Conservation (phyloP, 1,140 invertebrate genomes). For the Teleopsis dalmanni region DNA sequence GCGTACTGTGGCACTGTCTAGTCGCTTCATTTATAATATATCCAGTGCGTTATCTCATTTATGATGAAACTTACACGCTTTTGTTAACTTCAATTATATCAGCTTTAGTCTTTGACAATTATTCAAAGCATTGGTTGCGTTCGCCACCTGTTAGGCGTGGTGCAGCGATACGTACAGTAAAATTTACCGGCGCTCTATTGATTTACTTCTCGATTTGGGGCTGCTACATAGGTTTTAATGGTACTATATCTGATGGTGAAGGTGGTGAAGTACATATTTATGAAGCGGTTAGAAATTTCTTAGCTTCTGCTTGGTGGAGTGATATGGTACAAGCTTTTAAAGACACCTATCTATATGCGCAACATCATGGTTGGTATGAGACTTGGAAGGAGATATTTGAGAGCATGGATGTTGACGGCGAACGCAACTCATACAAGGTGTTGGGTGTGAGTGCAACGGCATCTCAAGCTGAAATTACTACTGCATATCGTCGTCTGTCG, state of each 20-base stretch:
- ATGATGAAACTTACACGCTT: constrained; percentile 61
- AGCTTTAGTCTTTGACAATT: constrained; percentile 61
- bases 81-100: constrained; percentile 56
- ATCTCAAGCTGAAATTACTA: constrained; percentile 77
- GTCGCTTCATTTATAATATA: constrained; percentile 60
- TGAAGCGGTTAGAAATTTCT: constrained; percentile 82
- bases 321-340: constrained; percentile 65
- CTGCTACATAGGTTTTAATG: constrained; percentile 84
- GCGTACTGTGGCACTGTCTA: constrained; percentile 59
- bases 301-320: constrained; percentile 75
- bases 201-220: constrained; percentile 68
- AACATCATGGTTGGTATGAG: constrained; percentile 73
- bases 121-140: constrained; percentile 69
- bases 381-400: constrained; percentile 82
- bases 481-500: constrained; percentile 70
- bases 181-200: constrained; percentile 53
- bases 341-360: constrained; percentile 67
- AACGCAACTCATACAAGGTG: constrained; percentile 83
- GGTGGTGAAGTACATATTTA: constrained; percentile 81
- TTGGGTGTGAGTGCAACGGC: constrained; percentile 66
- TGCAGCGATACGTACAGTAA: constrained; percentile 42
- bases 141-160: constrained; percentile 50
- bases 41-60: constrained; percentile 57
- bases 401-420: constrained; percentile 78
- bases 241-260: constrained; percentile 73